Base-by-base conservation (phyloP, 2,113 vertebrate genomes). In the Chrysochloris asiatica region DNA sequence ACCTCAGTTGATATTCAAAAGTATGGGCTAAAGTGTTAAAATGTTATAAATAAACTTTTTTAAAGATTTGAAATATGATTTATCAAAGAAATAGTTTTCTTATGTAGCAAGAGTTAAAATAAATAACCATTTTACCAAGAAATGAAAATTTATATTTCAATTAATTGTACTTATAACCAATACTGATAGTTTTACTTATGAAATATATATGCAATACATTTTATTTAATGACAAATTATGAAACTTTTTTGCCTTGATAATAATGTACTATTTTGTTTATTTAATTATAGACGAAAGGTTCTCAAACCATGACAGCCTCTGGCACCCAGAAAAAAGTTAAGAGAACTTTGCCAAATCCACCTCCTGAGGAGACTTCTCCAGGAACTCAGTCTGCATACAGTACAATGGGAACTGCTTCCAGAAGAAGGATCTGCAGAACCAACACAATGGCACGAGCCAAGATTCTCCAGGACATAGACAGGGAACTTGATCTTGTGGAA, bases 381-480 rank as follows among this genome's bases (percentile, higher is more conserved):
- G 96, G 98, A 76, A 98, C 98, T 92, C 98, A 98, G 72, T 97
- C 98, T 0, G 97, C 98, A 5, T 99, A 99, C 43, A 97, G 98
- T 93, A 98, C 98, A 77, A 85, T 97, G 83, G 98, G 98, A 95
- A 99, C 99, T 4, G 97, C 96, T 69, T 98, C 99, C 91, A 98
- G 99, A 52, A 98, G 99, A 78, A 98, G 99, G 93, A 98, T 99
- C 85, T 99, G 99, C 85, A 98, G 99, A 93, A 99, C 98, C 95
- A 99, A 98, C 86, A 99, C 99, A 24, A 99, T 99, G 98, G 99
- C 99, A 76, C 98, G 99, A 86, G 99, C 99, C 90, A 99, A 99
- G 98, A 99, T 99, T 94, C 98, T 99, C 80, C 99, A 99, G 95
- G 99, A 99, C 94, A 99, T 99, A 96, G 99, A 99, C 97, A 98